phyloP scores from a whole-genome alignment of 2,797 vertebrate genomes.

The Poeciliopsis infans region DNA sequence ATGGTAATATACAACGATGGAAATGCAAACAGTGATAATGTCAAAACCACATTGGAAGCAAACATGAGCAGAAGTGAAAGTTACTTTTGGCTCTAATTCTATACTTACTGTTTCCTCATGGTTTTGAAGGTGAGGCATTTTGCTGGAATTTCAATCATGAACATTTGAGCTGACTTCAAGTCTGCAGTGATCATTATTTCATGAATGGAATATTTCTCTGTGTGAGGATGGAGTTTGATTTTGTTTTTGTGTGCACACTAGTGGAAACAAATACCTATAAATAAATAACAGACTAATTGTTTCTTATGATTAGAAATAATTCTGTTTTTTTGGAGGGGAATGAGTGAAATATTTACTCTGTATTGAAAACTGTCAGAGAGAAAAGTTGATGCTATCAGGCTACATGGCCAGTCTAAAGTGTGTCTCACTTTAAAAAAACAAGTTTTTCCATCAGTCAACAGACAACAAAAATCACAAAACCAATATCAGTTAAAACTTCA shows the following conservation, averaged over 20 bases:
- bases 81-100: not conserved
- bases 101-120: not conserved
- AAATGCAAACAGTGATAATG: not conserved
- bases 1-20: conserved; percentile 22
- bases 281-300: not conserved
- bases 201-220: conserved; percentile 42
- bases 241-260: not conserved
- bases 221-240: not conserved
- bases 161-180: not conserved
- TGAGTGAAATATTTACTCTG: not conserved
- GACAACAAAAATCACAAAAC: not conserved
- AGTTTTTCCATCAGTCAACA: not conserved
- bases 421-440: not conserved
- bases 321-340: not conserved
- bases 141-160: conserved; percentile 45
- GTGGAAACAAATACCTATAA: conserved; percentile 1
- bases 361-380: not conserved
- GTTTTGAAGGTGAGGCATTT: conserved; percentile 36
- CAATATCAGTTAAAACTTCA: not conserved
- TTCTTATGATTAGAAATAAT: not conserved
- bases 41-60: not conserved
- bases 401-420: too few species aligned
- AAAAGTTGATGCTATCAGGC: not conserved
- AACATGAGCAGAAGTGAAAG: conserved; percentile 45
- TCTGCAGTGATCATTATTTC: not conserved